Evolutionary conservation across 2,113 vertebrate genomes (phyloP), one percentile per base, ranked within the genome.

Genomic region (Mellivora capensis): DNA sequence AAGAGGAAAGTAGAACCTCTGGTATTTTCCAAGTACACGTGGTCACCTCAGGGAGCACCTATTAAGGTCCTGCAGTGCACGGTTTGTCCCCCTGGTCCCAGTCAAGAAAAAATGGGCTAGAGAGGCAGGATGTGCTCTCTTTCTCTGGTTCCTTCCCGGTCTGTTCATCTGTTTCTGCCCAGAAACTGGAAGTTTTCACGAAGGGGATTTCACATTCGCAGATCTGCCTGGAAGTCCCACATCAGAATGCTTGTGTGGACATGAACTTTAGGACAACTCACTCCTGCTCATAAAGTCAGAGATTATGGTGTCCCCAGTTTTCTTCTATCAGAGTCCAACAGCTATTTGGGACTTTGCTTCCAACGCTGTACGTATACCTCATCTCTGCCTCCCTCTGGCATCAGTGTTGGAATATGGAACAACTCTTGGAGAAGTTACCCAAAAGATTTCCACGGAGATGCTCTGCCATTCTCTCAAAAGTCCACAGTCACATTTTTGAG

Each of bases 331-430:
- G 49, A 93, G 54, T 74, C 15, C 61, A 39, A 2, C 25, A 61
- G 59, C 18, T 42, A 2, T 3, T 27, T 34, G 13, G 13, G 10
- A 81, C 39, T 59, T 74, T 3, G 2, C 69, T 27, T 14, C 77
- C 11, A 20, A 31, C 31, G 14, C 4, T 4, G 3, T 31, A 2
- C 34, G 2, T 44, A 2, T 49, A 15, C 3, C n/a, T n/a, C 1
- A 0, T 9, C 9, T 29, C 0, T 27, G 12, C 72, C 29, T 37
- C 47, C 18, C 13, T 67, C 11, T 31, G 1, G 13, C 67, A 1
- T 71, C 47, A 21, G 0, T 0, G 2, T 17, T 8, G 4, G 71
- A 7, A 23, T 49, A 25, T 21, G n/a, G 8, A n/a, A 25, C 11
- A 34, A 27, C 59, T 77, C 15, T 18, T 13, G 2, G 4, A 47